Percentiles rank a stretch among this genome's conserved stretches.
Evolutionary conservation across 2,888 invertebrate genomes (phyloP).

Genomic region (Syrphus vitripennis): DNA sequence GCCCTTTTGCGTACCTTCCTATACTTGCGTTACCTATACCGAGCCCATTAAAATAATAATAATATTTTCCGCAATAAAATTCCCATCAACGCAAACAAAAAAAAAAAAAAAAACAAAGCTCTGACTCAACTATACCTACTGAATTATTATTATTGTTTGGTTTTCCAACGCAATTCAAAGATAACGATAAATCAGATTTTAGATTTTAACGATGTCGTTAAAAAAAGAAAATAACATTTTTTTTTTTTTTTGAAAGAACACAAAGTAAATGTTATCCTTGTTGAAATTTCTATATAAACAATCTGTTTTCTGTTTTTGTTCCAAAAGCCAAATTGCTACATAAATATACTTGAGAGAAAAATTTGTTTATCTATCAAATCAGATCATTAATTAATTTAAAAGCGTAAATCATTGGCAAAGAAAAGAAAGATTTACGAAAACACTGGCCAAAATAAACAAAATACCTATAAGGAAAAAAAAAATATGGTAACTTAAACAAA

Average conservation of each 20-base stretch:
- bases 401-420: background rate
- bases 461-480: background rate
- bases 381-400: conserved; percentile 14
- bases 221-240: background rate
- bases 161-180: background rate
- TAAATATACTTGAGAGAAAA: conserved; percentile 3
- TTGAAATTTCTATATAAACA: background rate
- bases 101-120: too few species aligned
- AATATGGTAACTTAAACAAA: background rate
- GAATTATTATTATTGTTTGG: background rate
- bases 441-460: conserved; percentile 6
- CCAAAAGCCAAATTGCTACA: conserved; percentile 4
- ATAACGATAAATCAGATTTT: conserved; percentile 18
- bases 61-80: background rate
- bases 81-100: background rate
- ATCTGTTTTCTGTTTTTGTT: background rate
- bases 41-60: too few species aligned
- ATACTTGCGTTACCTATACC: background rate
- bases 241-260: too few species aligned
- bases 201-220: conserved; percentile 18
- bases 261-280: conserved; percentile 2
- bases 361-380: conserved; percentile 1
- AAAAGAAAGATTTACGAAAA: background rate
- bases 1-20: background rate
- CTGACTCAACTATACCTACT: background rate